These are phyloP conservation scores for Venturia canescens DNA, from an alignment of 1,140 invertebrate species.

Conservation along the genomic window DNA sequence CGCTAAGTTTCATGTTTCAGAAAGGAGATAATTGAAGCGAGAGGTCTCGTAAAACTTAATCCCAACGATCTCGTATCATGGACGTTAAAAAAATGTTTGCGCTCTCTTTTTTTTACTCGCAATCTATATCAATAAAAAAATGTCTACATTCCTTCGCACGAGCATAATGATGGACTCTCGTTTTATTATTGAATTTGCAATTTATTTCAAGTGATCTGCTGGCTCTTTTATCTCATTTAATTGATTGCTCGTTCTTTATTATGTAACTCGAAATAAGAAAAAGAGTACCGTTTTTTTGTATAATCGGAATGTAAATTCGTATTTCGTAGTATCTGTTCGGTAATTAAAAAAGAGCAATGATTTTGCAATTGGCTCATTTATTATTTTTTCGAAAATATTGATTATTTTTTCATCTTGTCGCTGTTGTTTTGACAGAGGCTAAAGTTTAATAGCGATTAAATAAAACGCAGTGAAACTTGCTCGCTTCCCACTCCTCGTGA, in stretches of 20 bases:
- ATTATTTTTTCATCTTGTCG: not conserved
- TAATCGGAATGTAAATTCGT: too few relatives aligned
- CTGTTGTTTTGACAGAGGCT: not conserved
- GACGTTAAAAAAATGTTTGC: not conserved
- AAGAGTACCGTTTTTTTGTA: too few relatives aligned
- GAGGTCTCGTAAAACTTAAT: not conserved
- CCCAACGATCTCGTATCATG: not conserved
- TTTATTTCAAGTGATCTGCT: too few relatives aligned
- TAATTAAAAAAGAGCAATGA: too few relatives aligned
- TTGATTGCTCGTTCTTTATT: too few relatives aligned
- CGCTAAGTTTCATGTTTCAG: slow-evolving; percentile 19
- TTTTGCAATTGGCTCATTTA: not conserved
- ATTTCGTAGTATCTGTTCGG: too few relatives aligned
- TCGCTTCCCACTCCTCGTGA: not conserved
- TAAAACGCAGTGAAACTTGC: not conserved
- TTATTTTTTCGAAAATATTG: not conserved
- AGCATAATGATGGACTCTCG: too few relatives aligned
- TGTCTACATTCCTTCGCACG: too few relatives aligned
- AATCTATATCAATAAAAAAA: too few relatives aligned
- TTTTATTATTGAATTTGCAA: too few relatives aligned
- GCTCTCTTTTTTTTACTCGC: not conserved
- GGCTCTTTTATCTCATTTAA: too few relatives aligned
- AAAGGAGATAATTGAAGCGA: not conserved
- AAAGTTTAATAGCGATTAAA: slow-evolving; percentile 15
- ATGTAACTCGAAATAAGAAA: too few relatives aligned